Base-by-base conservation (phyloP, 2,888 invertebrate species). In the Neuroscelio doddi region DNA sequence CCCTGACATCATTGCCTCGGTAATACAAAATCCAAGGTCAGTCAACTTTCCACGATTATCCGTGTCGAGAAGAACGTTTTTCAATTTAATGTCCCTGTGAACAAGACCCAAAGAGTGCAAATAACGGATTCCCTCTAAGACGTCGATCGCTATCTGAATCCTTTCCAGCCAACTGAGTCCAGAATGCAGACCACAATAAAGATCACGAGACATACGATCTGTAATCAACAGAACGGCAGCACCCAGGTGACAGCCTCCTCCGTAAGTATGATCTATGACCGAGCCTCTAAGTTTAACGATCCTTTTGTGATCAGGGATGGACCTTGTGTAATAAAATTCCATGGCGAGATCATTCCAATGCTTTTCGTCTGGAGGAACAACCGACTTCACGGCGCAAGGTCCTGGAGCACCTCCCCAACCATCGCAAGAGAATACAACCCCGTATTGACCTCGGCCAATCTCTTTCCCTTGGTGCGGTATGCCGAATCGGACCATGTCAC, bases 321-420 rank as follows among this genome's bases (percentile, higher is more conserved):
- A 92, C 83, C 94, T 92, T 44, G 95, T 94, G 76, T 95, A 95
- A 82, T 93, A 94, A 87, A 95, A 95, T 85, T 96, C 95, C 91
- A 95, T 92, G 0, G 95, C 94, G 1, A 96, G 86, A 79, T 96
- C 95, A 79, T 93, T 92, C 92, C 94, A 95, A 80, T 95, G 95
- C 62, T 93, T 87, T 74, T 94, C 94, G 81, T 96, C 95, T 0
- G 93, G 93, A 0, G 95, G 95, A 38, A 95, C 90, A 45, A 96
- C 94, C 0, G 94, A 93, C 86, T 96, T 96, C 45, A 94, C 90
- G 4, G 95, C 95, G 76, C 91, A 93, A 0, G 93, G 92, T n/a
- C 89, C 85, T 45, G 87, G 88, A 0, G 89, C 91, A 0, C 88
- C 93, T 90, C 94, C 94, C 52, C 89, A 86, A 0, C 87, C 87